Percentiles rank a stretch among this genome's conserved stretches.
Conservation (phyloP, 2,797 vertebrate species). For the Hypotaenidia philippensis region DNA sequence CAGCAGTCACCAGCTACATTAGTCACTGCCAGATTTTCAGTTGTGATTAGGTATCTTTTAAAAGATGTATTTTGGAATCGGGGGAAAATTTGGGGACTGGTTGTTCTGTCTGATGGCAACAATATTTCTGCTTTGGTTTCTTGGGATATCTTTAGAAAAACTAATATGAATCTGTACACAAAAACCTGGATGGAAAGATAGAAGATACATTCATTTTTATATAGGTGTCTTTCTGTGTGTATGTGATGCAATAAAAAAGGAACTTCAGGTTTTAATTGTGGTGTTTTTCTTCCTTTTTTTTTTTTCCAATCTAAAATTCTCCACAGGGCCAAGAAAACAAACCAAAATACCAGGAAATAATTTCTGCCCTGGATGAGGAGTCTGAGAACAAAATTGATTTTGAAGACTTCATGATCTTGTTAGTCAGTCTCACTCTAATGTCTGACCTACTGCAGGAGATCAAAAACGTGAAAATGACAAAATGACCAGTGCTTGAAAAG, state of each 20-base stretch:
- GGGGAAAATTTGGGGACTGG: neutral
- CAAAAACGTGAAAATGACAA: constrained; percentile 58
- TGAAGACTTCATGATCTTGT: constrained; percentile 82
- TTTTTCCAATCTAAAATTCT: neutral
- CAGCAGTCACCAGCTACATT: neutral
- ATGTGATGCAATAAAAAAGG: neutral
- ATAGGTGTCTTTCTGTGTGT: too few species aligned
- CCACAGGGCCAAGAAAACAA: constrained; percentile 83
- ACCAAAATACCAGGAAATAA: constrained; percentile 79
- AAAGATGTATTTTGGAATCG: neutral
- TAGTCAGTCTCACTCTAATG: constrained; percentile 78
- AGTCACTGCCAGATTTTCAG: neutral
- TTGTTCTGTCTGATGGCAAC: neutral
- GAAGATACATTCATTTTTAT: neutral
- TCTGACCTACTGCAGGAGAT: constrained; percentile 81
- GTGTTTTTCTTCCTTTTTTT: neutral
- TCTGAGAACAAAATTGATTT: constrained; percentile 76
- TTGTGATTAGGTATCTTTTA: neutral
- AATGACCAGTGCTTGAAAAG: constrained; percentile 20
- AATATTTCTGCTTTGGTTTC: neutral
- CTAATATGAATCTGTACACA: neutral
- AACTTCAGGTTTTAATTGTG: neutral
- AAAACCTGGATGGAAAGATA: neutral
- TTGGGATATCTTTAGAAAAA: neutral
- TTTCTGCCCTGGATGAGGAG: constrained; percentile 79